phyloP scores from a whole-genome alignment of 2,888 invertebrate genomes.

The Chalcosyrphus nemorum region DNA sequence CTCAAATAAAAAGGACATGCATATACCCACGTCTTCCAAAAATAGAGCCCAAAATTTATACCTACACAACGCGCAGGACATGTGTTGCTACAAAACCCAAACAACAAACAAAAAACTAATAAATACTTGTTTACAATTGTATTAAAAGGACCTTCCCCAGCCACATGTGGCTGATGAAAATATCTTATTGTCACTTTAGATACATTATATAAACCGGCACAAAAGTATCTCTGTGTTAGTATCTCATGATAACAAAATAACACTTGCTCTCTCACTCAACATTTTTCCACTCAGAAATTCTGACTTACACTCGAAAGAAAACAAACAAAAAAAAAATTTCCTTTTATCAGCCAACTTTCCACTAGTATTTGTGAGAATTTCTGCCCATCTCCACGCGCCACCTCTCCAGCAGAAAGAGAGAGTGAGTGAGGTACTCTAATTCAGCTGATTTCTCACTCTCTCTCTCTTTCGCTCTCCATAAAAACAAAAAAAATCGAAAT shows the following conservation, averaged over 20 bases:
- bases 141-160: constrained; percentile 1
- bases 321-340: background rate
- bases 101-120: background rate
- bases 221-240: background rate
- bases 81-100: background rate
- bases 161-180: constrained; percentile 5
- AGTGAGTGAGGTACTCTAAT: constrained; percentile 57
- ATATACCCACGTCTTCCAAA: background rate
- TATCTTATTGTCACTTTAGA: background rate
- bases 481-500: constrained; percentile 14
- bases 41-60: background rate
- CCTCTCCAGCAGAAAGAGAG: constrained; percentile 51
- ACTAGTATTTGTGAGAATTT: constrained; percentile 25
- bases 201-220: constrained; percentile 5
- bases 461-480: background rate
- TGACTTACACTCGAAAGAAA: background rate
- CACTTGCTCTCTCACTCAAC: constrained; percentile 33
- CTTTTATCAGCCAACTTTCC: constrained; percentile 14
- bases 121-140: constrained; percentile 24
- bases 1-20: too few relatives aligned
- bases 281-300: constrained; percentile 31
- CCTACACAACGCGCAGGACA: constrained; percentile 5
- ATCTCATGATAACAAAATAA: constrained; percentile 22
- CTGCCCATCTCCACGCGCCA: background rate
- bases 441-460: constrained; percentile 57